Evolutionary conservation across 2,888 invertebrate genomes (phyloP).

Genomic region (Leptogaster cylindrica): DNA sequence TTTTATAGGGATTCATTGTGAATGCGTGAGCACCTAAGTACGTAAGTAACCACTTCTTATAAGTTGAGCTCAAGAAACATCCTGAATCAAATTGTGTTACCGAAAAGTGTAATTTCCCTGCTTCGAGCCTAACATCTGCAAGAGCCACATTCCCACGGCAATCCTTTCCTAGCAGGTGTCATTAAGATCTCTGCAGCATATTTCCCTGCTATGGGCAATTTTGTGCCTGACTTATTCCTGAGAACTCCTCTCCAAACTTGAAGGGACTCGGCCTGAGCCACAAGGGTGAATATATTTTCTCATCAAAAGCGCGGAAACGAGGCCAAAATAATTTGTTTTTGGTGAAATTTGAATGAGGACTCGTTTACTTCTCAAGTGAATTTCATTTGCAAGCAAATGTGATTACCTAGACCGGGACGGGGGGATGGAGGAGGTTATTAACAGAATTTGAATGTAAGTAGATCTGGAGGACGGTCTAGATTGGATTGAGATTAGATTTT

Average conservation of each 20-base stretch:
- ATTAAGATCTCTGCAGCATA: not conserved
- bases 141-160: no score
- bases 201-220: not conserved
- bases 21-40: no score
- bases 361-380: not conserved
- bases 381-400: not conserved
- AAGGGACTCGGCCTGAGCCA: not conserved
- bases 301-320: not conserved
- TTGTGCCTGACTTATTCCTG: not conserved
- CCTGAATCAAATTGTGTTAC: no score
- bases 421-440: no score
- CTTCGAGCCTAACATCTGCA: no score
- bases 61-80: no score
- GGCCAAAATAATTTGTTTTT: constrained; percentile 5
- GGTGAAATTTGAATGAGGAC: not conserved
- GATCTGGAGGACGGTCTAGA: no score
- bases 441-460: no score
- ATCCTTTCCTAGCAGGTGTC: not conserved
- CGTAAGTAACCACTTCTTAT: no score
- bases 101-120: no score
- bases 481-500: no score
- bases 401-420: not conserved
- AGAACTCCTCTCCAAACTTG: not conserved
- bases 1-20: no score
- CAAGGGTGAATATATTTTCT: constrained; percentile 5